phyloP scores from a whole-genome alignment of 2,797 vertebrate species.

The Manis javanica region DNA sequence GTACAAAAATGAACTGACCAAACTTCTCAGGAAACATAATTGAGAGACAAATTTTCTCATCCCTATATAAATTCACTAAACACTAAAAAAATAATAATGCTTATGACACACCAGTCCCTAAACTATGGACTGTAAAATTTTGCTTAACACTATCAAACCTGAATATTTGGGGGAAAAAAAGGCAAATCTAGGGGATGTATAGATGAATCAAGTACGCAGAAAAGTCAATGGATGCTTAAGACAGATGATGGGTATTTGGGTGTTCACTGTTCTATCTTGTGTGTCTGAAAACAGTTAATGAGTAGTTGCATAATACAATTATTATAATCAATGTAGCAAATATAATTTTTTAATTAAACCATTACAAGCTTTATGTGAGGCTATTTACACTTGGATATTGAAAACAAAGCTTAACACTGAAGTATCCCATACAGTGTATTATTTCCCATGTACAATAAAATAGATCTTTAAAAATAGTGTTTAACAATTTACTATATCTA shows the following conservation, averaged over 20 bases:
- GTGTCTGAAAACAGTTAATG: neutral
- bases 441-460: neutral
- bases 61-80: slow-evolving; percentile 5
- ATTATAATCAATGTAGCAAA: slow-evolving; percentile 14
- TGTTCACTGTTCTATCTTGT: neutral
- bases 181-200: neutral
- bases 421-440: neutral
- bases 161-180: neutral
- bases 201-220: slow-evolving; percentile 6
- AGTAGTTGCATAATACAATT: neutral
- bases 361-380: neutral
- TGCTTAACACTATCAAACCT: neutral
- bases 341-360: slow-evolving; percentile 4
- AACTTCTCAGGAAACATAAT: slow-evolving; percentile 4
- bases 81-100: neutral
- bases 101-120: neutral
- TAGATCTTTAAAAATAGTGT: neutral
- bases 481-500: slow-evolving; percentile 21
- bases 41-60: neutral
- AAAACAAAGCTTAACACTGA: slow-evolving; percentile 13
- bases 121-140: neutral
- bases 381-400: neutral
- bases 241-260: neutral
- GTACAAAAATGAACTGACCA: slow-evolving; percentile 16
- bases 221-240: neutral